Evolutionary conservation across 2,113 vertebrate species (phyloP).

Genomic region (Tyto alba): DNA sequence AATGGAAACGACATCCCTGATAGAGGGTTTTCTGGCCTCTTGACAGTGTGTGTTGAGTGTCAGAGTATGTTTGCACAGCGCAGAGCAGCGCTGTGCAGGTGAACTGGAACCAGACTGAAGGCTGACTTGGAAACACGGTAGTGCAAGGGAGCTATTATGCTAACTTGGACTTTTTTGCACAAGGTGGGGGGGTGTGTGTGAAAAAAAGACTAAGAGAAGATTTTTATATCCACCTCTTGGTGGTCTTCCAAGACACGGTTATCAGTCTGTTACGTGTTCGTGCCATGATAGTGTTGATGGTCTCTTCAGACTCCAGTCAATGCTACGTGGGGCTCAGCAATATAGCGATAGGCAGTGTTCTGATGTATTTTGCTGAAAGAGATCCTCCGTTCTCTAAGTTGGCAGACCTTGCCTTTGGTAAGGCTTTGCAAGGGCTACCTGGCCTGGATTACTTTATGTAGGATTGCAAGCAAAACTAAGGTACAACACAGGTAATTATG

Average conservation of each 20-base stretch:
- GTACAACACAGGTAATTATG: neutral
- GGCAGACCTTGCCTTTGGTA: neutral
- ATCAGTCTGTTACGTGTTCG: neutral
- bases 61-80: neutral
- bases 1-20: neutral
- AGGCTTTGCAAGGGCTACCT: neutral
- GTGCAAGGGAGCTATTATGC: neutral
- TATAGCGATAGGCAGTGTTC: neutral
- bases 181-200: too few relatives aligned
- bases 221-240: neutral
- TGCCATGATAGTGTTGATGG: neutral
- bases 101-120: neutral
- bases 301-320: neutral
- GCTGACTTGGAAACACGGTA: neutral
- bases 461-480: neutral
- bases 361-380: neutral
- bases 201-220: neutral
- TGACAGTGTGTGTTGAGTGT: accelerated
- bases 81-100: neutral
- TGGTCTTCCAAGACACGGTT: neutral
- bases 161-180: neutral
- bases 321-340: neutral
- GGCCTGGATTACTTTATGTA: neutral
- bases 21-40: neutral
- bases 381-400: neutral